Evolutionary conservation across 2,888 invertebrate species (phyloP), one percentile per base, ranked within the genome.

Genomic region (Yponomeuta cagnagella): DNA sequence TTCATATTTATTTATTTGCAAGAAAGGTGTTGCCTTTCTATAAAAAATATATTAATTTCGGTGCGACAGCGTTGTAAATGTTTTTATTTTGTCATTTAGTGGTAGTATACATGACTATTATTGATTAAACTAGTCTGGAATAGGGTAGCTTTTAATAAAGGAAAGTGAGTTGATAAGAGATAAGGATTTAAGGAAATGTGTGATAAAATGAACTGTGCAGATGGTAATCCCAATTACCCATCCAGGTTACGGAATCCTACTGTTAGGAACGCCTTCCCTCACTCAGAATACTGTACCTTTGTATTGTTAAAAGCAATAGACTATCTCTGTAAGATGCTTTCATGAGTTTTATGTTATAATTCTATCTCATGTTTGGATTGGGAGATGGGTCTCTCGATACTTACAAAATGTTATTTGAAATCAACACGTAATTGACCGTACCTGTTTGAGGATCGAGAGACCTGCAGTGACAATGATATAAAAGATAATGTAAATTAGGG

Each of bases 91-190:
- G 52, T 58, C 52, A 58, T 58, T 12, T 58, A 58, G 52, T 43
- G 43, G 6, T 43, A 15, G 15, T 58, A 15, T 58, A 58, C 52
- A 58, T 58, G 15, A 58, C 15, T 58, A 58, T 58, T 58, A 58
- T 58, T 58, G 15, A 58, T 15, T 58, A 58, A 58, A 58, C 52
- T 58, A 58, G 52, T 58, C 52, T 58, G 15, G 52, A 15, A 15
- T 15, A 58, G 52, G 52, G 15, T 12, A 58, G 52, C 0, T 58
- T 15, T 58, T 58, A 58, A 58, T 58, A 58, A 58, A 58, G 72
- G 77, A 74, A 73, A 48, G 75, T 74, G 76, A 70, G 71, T 69
- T 70, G 69, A 71, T 70, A 69, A 68, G 68, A 74, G 63, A 23
- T 2, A 12, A 6, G 5, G 33, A 33, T 33, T 15, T 33, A 31